These are phyloP conservation scores for Nasalis larvatus DNA, from an alignment of 2,113 vertebrate genomes.

Conservation along the genomic window DNA sequence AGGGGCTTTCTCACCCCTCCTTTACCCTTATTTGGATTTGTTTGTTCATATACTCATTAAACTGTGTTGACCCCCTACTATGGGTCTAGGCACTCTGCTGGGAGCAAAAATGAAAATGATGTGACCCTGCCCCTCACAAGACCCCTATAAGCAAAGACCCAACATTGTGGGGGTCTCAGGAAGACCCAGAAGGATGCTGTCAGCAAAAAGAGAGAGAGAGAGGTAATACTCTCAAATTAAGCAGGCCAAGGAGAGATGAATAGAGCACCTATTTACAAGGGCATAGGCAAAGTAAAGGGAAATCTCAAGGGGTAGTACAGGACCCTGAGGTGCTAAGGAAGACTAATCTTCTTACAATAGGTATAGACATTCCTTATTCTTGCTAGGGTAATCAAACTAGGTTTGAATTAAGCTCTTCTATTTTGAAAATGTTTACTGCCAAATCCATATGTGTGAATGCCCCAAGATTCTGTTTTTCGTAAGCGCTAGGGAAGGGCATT, in stretches of 20 bases:
- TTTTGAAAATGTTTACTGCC: neutral
- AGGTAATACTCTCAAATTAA: neutral
- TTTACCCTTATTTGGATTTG: neutral
- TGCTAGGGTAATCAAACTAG: neutral
- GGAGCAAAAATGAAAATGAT: neutral
- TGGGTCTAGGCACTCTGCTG: neutral
- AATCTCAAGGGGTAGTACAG: neutral
- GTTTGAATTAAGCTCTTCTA: neutral
- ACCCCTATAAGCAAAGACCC: neutral
- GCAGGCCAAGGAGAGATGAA: neutral
- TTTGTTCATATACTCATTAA: neutral
- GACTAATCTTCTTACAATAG: neutral
- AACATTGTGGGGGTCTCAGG: neutral
- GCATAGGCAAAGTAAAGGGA: neutral
- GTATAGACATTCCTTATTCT: neutral
- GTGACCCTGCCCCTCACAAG: neutral
- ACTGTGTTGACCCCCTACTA: neutral
- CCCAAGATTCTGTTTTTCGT: neutral
- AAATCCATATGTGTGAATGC: neutral
- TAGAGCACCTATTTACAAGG: neutral
- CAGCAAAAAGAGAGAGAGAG: neutral
- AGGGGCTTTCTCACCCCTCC: neutral
- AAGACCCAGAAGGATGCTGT: neutral
- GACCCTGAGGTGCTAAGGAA: neutral
- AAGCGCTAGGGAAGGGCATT: neutral